A percentile compares a stretch with the other conserved stretches of the same genome.
These are phyloP conservation scores for Gnatocerus cornutus DNA, from an alignment of 2,888 invertebrate genomes.

Conservation along the genomic window DNA sequence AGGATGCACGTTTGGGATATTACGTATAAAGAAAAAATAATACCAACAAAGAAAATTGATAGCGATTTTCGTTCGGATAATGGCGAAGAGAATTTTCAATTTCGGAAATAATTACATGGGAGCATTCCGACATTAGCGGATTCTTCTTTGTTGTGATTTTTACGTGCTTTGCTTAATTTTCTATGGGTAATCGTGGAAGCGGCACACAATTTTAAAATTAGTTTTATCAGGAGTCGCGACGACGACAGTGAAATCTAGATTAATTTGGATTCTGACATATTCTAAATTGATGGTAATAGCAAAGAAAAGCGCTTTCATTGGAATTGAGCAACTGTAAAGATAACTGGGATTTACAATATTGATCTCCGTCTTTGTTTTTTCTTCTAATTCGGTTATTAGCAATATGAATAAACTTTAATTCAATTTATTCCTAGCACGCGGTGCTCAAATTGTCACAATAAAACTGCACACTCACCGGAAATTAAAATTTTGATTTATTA, in stretches of 20 bases:
- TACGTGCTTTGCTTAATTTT: constrained; percentile 13
- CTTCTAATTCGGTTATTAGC: too few relatives aligned
- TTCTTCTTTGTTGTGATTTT: constrained; percentile 8
- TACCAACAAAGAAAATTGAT: constrained; percentile 18
- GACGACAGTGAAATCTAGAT: background rate
- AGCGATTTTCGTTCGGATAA: constrained; percentile 18
- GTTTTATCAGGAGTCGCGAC: background rate
- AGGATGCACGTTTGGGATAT: constrained; percentile 9
- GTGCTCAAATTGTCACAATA: constrained; percentile 5
- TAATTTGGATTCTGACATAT: background rate
- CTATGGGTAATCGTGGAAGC: constrained; percentile 3
- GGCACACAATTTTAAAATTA: background rate
- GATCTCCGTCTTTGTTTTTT: too few relatives aligned
- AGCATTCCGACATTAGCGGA: constrained; percentile 17
- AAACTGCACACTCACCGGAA: constrained; percentile 19
- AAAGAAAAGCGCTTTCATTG: too few relatives aligned
- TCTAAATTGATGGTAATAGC: too few relatives aligned
- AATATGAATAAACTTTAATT: constrained; percentile 15
- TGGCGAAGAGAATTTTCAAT: constrained; percentile 13
- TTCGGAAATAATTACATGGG: constrained; percentile 20
- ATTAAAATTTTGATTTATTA: constrained; percentile 35
- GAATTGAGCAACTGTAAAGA: too few relatives aligned
- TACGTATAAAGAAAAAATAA: constrained; percentile 6
- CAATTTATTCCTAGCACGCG: constrained; percentile 10
- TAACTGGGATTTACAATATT: too few relatives aligned